Evolutionary conservation across 2,888 invertebrate species (phyloP).

Genomic region (Noctua pronuba): DNA sequence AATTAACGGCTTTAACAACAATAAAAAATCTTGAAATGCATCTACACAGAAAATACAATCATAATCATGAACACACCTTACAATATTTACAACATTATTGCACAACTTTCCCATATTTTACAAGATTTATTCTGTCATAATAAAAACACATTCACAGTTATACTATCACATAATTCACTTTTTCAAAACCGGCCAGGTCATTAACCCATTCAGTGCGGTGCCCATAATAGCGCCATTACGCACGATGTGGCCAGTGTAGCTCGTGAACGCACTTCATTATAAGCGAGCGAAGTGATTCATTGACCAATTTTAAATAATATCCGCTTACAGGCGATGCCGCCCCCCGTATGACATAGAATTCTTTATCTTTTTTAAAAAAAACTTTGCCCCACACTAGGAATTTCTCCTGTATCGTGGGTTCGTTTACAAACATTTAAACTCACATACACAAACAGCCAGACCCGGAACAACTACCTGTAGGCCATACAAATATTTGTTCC

Average conservation of each 20-base stretch:
- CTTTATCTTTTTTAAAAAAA: too few species aligned
- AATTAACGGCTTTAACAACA: neutral
- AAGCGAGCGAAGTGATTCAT: constrained; percentile 21
- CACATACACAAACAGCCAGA: too few species aligned
- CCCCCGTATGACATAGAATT: neutral
- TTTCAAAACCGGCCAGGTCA: constrained; percentile 25
- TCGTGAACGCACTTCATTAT: constrained; percentile 31
- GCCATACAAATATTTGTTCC: too few species aligned
- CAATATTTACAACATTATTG: constrained; percentile 11
- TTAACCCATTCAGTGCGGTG: constrained; percentile 27
- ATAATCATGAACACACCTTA: neutral
- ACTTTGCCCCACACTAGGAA: too few species aligned
- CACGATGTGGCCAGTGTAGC: constrained; percentile 26
- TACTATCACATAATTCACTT: constrained; percentile 42
- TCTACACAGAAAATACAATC: neutral
- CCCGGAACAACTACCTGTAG: too few species aligned
- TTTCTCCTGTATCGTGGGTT: too few species aligned
- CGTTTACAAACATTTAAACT: too few species aligned
- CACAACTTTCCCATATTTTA: neutral
- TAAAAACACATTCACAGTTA: constrained; percentile 33
- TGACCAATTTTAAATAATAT: constrained; percentile 42
- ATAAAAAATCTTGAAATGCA: neutral
- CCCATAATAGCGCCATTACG: constrained; percentile 46
- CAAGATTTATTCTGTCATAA: neutral
- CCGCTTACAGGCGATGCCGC: neutral